Evolutionary conservation across 2,113 vertebrate species (phyloP), one percentile per base, ranked within the genome.

Genomic region (Peucedramus taeniatus): DNA sequence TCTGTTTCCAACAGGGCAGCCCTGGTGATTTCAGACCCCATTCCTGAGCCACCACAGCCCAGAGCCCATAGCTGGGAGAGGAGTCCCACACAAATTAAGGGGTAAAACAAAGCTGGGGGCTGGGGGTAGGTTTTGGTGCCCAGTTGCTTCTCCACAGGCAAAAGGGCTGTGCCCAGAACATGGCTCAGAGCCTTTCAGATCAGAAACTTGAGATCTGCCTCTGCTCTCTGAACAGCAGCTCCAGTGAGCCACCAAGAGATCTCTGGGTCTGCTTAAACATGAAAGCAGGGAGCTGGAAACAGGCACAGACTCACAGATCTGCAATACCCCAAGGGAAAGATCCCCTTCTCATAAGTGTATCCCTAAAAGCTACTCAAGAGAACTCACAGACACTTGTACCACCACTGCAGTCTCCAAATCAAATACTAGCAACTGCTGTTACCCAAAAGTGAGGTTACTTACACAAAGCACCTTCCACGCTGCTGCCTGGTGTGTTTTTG

Each of bases 301-400:
- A 42, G 37, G 71, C 76, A 74, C n/a, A 44, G 50, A 51, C 33
- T 37, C 65, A 40, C 2, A 69, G 13, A 47, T 8, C 33, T 0
- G 2, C 24, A 70, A 37, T 2, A 64, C 6, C 21, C 35, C 23
- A 49, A 68, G 26, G 64, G 53, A 91, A 50, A 68, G 15, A 13
- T 54, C n/a, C 49, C 13, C 13, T 3, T 19, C 31, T 37, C 7
- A 0, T 15, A 71, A 66, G 11, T 0, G 8, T 13, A 49, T 54
- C n/a, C 59, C 68, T 65, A 68, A 60, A 71, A 66, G 11, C 23
- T 22, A 10, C 13, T 61, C 57, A 51, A n/a, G 59, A 31, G 28
- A 49, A 54, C 16, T 33, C 86, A 70, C 3, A 2, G 72, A 60
- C 56, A 35, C 31, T 27, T 53, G 51, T 19, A 44, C 57, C 44